Conservation (phyloP, 1,140 invertebrate species). For the Papilio glaucus region DNA sequence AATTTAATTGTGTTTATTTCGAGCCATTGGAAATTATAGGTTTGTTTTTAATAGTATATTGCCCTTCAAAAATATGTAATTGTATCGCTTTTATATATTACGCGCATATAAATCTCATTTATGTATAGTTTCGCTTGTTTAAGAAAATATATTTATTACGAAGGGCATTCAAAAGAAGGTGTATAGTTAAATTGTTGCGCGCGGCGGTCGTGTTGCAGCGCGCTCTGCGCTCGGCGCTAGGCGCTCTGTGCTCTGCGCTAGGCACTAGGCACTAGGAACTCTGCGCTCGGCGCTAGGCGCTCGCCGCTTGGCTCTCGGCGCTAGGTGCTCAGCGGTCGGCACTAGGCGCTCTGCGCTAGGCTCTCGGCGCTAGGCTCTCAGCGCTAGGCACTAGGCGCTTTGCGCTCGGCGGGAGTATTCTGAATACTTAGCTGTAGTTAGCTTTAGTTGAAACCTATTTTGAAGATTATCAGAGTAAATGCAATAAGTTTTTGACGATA, state of each 20-base stretch:
- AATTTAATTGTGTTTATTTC: slow-evolving; percentile 40
- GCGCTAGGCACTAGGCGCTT: neutral
- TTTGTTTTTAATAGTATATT: slow-evolving; percentile 21
- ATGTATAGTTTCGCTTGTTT: slow-evolving; percentile 45
- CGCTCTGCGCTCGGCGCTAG: neutral
- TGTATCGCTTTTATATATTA: slow-evolving; percentile 28
- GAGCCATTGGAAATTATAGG: slow-evolving; percentile 9
- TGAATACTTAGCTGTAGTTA: slow-evolving; percentile 21
- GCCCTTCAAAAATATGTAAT: neutral
- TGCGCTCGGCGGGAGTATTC: neutral
- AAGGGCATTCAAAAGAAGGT: slow-evolving; percentile 5
- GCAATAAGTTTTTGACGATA: slow-evolving; percentile 22
- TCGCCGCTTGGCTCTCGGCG: neutral
- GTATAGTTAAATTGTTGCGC: no score
- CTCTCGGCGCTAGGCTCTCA: no score
- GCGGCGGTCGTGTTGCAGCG: no score
- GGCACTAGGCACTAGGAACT: neutral
- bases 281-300: no score
- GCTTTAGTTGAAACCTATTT: slow-evolving; percentile 9
- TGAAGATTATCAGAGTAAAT: slow-evolving; percentile 16
- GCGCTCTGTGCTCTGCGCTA: neutral
- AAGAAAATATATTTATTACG: slow-evolving; percentile 33
- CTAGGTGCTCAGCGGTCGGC: no score
- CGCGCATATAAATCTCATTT: slow-evolving; percentile 41
- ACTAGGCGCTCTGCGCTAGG: no score